Conservation (phyloP, 2,797 vertebrate species). For the Anas georgica region DNA sequence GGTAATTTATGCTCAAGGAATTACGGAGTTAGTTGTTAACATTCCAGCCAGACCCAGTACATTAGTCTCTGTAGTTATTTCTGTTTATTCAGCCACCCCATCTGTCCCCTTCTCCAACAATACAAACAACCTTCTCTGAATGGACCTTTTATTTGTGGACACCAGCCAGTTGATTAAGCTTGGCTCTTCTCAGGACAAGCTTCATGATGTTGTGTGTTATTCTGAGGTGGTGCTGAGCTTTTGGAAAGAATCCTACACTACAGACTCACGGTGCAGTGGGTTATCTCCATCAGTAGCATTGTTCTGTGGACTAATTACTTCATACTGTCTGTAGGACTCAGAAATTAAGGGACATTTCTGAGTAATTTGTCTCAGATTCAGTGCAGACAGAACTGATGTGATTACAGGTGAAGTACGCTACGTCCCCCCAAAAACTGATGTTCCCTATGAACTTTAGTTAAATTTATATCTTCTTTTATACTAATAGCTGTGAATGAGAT, state of each 20-base stretch:
- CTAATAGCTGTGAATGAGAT: slow-evolving; percentile 9
- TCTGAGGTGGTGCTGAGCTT: not conserved
- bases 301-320: not conserved
- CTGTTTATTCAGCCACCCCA: not conserved
- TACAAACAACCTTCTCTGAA: not conserved
- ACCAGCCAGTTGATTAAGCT: not conserved
- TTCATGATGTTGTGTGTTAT: accelerated
- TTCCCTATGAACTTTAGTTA: not conserved
- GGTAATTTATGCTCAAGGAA: not conserved
- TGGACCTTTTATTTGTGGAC: not conserved
- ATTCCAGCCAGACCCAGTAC: too few species aligned
- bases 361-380: not conserved
- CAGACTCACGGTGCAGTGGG: not conserved
- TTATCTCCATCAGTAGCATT: not conserved
- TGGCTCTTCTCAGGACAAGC: not conserved
- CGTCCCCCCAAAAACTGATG: not conserved
- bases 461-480: slow-evolving; percentile 4
- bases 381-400: not conserved
- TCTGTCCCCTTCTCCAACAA: accelerated
- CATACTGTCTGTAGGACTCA: not conserved
- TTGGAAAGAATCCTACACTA: not conserved
- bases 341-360: not conserved
- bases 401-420: not conserved
- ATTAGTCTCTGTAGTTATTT: not conserved
- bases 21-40: not conserved